phyloP scores from a whole-genome alignment of 2,113 vertebrate species.

The Pseudorhombus dupliciocellatus region DNA sequence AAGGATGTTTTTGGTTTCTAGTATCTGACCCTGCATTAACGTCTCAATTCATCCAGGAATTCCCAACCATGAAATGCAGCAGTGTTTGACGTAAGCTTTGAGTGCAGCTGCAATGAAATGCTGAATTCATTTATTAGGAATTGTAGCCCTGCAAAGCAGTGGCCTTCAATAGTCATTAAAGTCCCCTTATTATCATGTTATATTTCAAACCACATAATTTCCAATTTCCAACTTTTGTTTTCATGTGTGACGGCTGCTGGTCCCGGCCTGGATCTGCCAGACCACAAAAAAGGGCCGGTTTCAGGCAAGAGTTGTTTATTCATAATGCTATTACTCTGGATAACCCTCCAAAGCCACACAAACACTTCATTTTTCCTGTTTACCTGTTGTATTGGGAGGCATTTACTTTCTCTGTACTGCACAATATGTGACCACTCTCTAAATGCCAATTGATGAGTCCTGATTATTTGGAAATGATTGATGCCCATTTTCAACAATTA shows the following conservation, averaged over 20 bases:
- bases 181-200: constrained; percentile 38
- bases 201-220: constrained; percentile 58
- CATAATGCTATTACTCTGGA: constrained; percentile 63
- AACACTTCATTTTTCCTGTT: constrained; percentile 15
- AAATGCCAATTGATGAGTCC: neutral
- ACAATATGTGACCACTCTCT: neutral
- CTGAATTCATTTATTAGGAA: constrained; percentile 15
- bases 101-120: constrained; percentile 29
- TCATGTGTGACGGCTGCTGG: constrained; percentile 65
- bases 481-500: no score
- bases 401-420: neutral
- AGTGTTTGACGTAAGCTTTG: constrained; percentile 16
- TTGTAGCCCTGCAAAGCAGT: neutral
- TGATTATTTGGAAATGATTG: neutral
- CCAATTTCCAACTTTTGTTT: constrained; percentile 64
- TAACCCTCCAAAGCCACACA: constrained; percentile 61
- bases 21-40: constrained; percentile 51
- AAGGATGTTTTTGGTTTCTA: constrained; percentile 62
- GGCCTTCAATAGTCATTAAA: constrained; percentile 14
- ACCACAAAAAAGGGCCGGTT: constrained; percentile 60
- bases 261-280: constrained; percentile 51
- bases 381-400: constrained; percentile 12
- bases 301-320: constrained; percentile 64
- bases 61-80: constrained; percentile 8
- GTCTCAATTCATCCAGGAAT: constrained; percentile 52